Conservation (phyloP, 2,113 vertebrate genomes). For the Lichenostomus cassidix region DNA sequence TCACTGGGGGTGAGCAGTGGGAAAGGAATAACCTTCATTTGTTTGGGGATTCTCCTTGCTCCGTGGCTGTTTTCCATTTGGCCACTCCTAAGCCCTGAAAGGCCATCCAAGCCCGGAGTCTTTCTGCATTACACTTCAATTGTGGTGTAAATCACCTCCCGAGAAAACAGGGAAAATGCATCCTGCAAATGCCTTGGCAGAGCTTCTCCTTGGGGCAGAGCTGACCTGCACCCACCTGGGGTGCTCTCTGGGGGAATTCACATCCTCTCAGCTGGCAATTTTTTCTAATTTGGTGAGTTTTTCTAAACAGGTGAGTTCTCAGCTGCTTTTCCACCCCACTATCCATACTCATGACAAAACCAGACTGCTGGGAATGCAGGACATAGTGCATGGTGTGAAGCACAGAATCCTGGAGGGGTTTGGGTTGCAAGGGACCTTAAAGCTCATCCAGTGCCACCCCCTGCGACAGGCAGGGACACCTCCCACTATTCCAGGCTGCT, state of each 20-base stretch:
- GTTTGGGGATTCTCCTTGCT: not conserved
- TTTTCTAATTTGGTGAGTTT: too few relatives aligned
- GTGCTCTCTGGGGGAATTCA: not conserved
- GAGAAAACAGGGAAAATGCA: not conserved
- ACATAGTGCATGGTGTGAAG: fast-evolving
- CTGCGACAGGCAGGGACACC: not conserved
- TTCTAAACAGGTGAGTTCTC: not conserved
- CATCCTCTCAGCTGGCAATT: not conserved
- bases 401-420: fast-evolving
- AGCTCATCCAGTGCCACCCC: not conserved
- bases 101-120: constrained; percentile 8
- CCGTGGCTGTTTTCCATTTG: constrained; percentile 43
- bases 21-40: constrained; percentile 45
- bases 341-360: not conserved
- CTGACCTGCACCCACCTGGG: not conserved
- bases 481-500: not conserved
- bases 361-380: not conserved
- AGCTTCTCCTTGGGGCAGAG: not conserved
- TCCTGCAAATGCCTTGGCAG: not conserved
- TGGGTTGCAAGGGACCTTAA: not conserved
- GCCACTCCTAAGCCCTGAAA: constrained; percentile 5
- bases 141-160: not conserved
- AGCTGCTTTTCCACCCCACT: fast-evolving
- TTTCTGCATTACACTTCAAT: not conserved
- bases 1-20: not conserved